Evolutionary conservation across 2,888 invertebrate genomes (phyloP).

Genomic region (Ernsta delagoae): DNA sequence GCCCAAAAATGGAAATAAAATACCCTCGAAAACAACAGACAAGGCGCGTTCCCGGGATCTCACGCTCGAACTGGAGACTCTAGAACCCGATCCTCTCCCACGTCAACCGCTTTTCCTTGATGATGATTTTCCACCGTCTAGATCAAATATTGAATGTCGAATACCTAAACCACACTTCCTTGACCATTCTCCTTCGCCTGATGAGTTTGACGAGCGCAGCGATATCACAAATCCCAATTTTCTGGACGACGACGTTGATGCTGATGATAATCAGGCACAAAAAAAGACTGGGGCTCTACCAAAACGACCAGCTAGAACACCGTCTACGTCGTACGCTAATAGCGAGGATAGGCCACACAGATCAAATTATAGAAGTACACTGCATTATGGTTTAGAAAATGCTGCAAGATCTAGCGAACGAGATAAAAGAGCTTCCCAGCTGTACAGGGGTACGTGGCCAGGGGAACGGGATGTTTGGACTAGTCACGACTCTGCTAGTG

Average conservation of each 20-base stretch:
- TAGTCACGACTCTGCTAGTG: conserved; percentile 77
- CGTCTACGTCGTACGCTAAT: conserved; percentile 58
- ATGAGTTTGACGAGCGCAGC: conserved; percentile 79
- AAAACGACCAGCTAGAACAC: conserved; percentile 65
- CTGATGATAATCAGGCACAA: conserved; percentile 68
- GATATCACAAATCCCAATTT: conserved; percentile 81
- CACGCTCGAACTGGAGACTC: conserved; percentile 70
- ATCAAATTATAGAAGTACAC: conserved; percentile 71
- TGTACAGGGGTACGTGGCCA: conserved; percentile 79
- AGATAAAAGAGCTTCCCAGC: conserved; percentile 77
- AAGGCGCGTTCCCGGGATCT: conserved; percentile 76
- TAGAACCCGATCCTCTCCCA: conserved; percentile 66
- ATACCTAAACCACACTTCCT: conserved; percentile 83
- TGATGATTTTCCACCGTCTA: conserved; percentile 85
- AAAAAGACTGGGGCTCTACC: conserved; percentile 76
- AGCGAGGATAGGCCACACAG: conserved; percentile 74
- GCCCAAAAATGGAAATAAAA: conserved; percentile 54
- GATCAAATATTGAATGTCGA: conserved; percentile 78
- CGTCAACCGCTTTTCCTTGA: conserved; percentile 86
- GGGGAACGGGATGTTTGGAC: conserved; percentile 80
- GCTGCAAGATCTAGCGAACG: conserved; percentile 79
- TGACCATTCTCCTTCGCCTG: conserved; percentile 81
- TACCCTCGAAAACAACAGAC: conserved; percentile 60
- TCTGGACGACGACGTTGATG: conserved; percentile 74
- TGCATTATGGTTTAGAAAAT: conserved; percentile 77